Evolutionary conservation across 1,140 invertebrate genomes (phyloP).

Genomic region (Pseudomyrmex cubaensis): DNA sequence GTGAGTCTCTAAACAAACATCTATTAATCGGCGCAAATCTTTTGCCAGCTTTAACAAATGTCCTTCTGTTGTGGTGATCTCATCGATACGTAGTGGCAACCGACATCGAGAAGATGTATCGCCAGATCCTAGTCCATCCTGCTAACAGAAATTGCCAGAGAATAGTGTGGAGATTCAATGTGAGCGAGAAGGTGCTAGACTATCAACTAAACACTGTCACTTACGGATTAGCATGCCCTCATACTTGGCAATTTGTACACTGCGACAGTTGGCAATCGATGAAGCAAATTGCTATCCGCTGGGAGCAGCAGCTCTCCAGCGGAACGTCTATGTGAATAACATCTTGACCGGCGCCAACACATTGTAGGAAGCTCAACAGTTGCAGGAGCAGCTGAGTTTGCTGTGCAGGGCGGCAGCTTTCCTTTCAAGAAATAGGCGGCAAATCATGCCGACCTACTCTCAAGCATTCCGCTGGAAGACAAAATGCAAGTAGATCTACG

Average conservation of each 20-base stretch:
- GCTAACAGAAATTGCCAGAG: not conserved
- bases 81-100: not conserved
- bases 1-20: not conserved
- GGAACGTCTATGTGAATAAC: not conserved
- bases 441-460: not conserved
- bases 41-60: not conserved
- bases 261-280: not conserved
- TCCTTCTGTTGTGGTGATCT: not conserved
- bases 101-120: not conserved
- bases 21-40: not conserved
- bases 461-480: not conserved
- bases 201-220: not conserved
- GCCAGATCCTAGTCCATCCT: not conserved
- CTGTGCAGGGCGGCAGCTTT: conserved; percentile 48
- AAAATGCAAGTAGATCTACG: not conserved
- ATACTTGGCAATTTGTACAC: not conserved
- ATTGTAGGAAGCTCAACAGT: not conserved
- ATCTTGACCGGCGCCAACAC: not conserved
- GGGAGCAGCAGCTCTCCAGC: not conserved
- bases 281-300: rapidly evolving
- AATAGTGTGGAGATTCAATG: not conserved
- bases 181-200: not conserved
- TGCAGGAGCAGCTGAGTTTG: not conserved
- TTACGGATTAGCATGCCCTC: not conserved
- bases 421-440: conserved; percentile 37